Evolutionary conservation across 2,888 invertebrate species (phyloP), one percentile per base, ranked within the genome.

Genomic region (Zaprionus obscuricornis): DNA sequence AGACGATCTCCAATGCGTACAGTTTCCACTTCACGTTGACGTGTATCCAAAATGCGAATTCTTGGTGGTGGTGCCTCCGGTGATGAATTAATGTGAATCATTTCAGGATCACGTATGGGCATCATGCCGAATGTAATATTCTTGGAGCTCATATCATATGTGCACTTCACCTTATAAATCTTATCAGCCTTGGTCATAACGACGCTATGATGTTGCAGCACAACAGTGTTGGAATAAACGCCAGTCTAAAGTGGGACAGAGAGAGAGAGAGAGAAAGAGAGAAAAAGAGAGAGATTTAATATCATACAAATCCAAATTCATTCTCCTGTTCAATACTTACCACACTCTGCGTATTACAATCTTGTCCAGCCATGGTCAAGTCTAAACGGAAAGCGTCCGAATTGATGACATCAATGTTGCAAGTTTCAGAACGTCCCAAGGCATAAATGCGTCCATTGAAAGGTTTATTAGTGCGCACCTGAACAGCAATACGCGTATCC

Each of bases 71-170:
- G 97, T 16, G 97, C 97, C 91, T 97, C 97, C 0, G 97, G 97
- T 11, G 97, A 97, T 24, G 97, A 97, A 18, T 97, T 97, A 89
- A 97, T 97, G 88, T 97, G 97, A 88, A 97, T 97, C 95, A 97
- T 97, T 91, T 97, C 97, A 59, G 97, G 97, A 91, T 97, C 97
- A 89, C 96, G 94, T 91, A 97, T 97, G 68, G 97, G 97, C 95
- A 97, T 97, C 97, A 97, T 97, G 92, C 97, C 97, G 92, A 97
- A 97, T 24, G 97, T 97, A 81, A 97, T 97, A 91, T 97, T 97
- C 92, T 97, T 96, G 13, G 97, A 97, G 71, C 97, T 96, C 95
- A 97, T 97, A 90, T 97, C 97, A 90, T 97, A 97, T 3, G 97
- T 97, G 89, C 97, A 97, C 89, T 97, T 96, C 58, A 97, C 97